A percentile compares a stretch with the other conserved stretches of the same genome.
These are phyloP conservation scores for Tragelaphus oryx DNA, from an alignment of 2,797 vertebrate genomes.

Conservation along the genomic window DNA sequence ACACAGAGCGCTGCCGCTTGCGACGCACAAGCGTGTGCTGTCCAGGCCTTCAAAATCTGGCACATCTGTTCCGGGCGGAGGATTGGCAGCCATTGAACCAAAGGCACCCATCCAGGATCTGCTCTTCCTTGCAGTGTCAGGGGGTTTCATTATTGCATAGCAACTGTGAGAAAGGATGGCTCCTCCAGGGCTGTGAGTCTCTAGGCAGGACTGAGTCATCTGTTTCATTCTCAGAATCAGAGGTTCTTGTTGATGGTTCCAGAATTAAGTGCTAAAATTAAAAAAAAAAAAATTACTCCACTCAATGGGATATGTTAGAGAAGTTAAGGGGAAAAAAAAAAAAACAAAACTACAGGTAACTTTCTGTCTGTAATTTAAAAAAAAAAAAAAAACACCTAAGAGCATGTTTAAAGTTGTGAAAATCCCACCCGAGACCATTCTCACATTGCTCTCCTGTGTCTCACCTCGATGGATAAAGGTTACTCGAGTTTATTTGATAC, in stretches of 20 bases:
- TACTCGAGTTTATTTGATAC: neutral
- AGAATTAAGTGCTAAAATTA: slow-evolving; percentile 47
- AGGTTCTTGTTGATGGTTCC: neutral
- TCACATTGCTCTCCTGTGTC: neutral
- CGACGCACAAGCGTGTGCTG: neutral
- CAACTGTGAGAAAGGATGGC: neutral
- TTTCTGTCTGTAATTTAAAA: neutral
- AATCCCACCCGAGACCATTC: neutral
- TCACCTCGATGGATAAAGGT: neutral
- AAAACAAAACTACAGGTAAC: neutral
- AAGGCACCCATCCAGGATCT: neutral
- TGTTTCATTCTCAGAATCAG: slow-evolving; percentile 29
- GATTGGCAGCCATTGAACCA: neutral
- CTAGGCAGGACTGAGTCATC: neutral
- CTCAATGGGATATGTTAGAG: neutral
- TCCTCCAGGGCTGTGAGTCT: neutral
- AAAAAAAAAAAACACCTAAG: neutral
- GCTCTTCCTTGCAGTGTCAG: neutral
- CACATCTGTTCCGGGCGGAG: neutral
- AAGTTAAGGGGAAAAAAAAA: neutral
- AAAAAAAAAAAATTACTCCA: neutral
- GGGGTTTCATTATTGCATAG: neutral
- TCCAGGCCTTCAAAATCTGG: neutral
- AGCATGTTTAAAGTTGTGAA: neutral
- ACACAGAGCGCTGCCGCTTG: neutral